Percentiles rank a stretch among this genome's conserved stretches.
These are phyloP conservation scores for Listrodromus nycthemerus DNA, from an alignment of 2,888 invertebrate species.

Conservation along the genomic window DNA sequence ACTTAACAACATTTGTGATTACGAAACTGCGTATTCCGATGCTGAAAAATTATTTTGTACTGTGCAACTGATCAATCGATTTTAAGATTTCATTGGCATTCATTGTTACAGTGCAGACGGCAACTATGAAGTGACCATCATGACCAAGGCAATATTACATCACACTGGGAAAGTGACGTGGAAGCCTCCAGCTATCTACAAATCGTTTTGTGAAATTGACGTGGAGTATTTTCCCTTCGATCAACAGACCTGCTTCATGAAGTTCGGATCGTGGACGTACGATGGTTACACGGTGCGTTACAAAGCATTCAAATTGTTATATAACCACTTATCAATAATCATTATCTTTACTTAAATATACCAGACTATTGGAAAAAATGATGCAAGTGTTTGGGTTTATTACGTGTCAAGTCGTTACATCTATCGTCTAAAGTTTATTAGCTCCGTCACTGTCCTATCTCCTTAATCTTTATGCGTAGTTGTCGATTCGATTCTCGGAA, in stretches of 20 bases:
- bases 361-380: not conserved
- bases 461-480: too few relatives aligned
- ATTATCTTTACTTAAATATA: not conserved
- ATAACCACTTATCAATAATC: not conserved
- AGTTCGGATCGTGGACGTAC: slow-evolving; percentile 97
- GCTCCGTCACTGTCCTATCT: too few relatives aligned
- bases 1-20: not conserved
- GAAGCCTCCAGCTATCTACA: slow-evolving; percentile 99
- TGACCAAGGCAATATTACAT: slow-evolving; percentile 98
- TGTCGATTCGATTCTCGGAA: too few relatives aligned
- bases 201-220: slow-evolving; percentile 98
- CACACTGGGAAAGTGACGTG: slow-evolving; percentile 97
- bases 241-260: slow-evolving; percentile 97
- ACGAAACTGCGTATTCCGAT: too few relatives aligned
- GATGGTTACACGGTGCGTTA: slow-evolving; percentile 95
- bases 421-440: too few relatives aligned
- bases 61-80: not conserved
- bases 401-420: too few relatives aligned
- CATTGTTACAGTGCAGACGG: slow-evolving; percentile 93
- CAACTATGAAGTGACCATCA: slow-evolving; percentile 98
- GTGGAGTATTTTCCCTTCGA: slow-evolving; percentile 98
- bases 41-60: too few relatives aligned
- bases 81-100: slow-evolving; percentile 48
- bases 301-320: not conserved
- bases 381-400: too few relatives aligned